Evolutionary conservation across 2,113 vertebrate species (phyloP).

Genomic region (Zosterops japonicus): DNA sequence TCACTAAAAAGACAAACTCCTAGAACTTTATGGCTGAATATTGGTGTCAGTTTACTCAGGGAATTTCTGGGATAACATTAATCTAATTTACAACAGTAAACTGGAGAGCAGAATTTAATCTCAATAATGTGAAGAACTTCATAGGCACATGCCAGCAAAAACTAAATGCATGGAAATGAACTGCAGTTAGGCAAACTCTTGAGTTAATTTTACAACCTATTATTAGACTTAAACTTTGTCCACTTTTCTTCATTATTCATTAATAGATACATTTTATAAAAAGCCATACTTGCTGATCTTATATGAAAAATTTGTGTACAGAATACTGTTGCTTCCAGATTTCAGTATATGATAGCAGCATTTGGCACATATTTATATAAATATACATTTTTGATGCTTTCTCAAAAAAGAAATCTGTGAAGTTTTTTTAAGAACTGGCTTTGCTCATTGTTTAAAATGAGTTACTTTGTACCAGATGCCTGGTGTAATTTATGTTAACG

Average conservation of each 20-base stretch:
- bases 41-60: background rate
- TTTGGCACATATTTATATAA: background rate
- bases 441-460: background rate
- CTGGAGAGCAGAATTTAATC: background rate
- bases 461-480: slow-evolving; percentile 50
- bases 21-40: background rate
- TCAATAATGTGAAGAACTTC: background rate
- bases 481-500: slow-evolving; percentile 65
- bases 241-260: background rate
- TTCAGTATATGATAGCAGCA: background rate
- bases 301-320: background rate
- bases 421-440: background rate
- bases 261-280: background rate
- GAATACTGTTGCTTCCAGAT: background rate
- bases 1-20: background rate
- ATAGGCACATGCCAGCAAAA: background rate
- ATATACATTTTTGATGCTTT: background rate
- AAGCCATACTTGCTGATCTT: background rate
- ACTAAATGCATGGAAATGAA: background rate
- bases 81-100: background rate
- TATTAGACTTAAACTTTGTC: background rate
- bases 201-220: background rate
- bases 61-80: background rate
- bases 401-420: background rate
- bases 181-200: background rate